phyloP scores from a whole-genome alignment of 2,113 vertebrate genomes.

The Halichoerus grypus region DNA sequence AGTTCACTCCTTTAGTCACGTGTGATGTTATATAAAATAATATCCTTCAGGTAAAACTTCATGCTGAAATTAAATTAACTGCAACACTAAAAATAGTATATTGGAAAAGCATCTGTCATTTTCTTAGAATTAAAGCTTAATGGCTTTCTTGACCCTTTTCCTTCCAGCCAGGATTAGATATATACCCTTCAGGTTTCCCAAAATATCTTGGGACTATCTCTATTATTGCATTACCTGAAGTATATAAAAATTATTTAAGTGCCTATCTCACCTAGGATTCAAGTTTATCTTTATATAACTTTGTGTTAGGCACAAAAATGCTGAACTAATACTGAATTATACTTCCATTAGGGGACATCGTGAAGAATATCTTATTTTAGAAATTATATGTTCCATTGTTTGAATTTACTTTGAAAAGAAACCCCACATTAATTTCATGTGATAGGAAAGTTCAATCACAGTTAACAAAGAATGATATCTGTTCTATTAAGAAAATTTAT shows the following conservation, averaged over 20 bases:
- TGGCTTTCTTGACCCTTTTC: not conserved
- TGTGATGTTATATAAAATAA: not conserved
- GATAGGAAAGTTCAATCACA: not conserved
- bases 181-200: accelerated
- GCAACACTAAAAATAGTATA: not conserved
- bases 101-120: not conserved
- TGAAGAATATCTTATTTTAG: not conserved
- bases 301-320: not conserved
- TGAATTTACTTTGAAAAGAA: constrained; percentile 40
- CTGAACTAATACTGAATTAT: not conserved
- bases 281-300: not conserved
- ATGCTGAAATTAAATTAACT: constrained; percentile 47
- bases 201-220: not conserved
- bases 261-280: not conserved
- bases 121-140: constrained; percentile 6
- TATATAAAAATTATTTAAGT: not conserved
- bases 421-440: not conserved
- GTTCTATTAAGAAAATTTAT: not conserved
- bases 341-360: not conserved
- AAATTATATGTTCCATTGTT: not conserved
- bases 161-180: not conserved
- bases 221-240: not conserved
- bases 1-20: not conserved
- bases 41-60: not conserved
- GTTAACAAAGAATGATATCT: not conserved